These are phyloP conservation scores for Spodoptera exigua DNA, from an alignment of 2,888 invertebrate genomes.

Conservation along the genomic window DNA sequence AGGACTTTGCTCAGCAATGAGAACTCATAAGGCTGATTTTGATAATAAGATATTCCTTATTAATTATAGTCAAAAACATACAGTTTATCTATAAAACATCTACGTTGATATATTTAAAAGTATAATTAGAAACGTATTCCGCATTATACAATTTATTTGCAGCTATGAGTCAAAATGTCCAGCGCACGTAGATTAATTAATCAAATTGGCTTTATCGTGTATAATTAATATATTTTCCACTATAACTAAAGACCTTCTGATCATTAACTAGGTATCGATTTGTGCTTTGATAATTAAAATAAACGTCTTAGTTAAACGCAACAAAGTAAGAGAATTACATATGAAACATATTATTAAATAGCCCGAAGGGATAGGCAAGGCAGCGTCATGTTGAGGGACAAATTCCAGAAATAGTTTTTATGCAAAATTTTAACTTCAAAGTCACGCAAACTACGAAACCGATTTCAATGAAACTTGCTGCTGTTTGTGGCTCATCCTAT, in stretches of 20 bases:
- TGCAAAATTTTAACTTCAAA: too few relatives aligned
- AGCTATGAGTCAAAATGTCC: slow-evolving; percentile 19
- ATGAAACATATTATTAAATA: too few relatives aligned
- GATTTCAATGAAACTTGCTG: too few relatives aligned
- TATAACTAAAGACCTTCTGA: slow-evolving; percentile 11
- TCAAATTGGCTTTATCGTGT: slow-evolving; percentile 27
- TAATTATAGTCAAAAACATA: neutral
- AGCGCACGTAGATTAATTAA: slow-evolving; percentile 25
- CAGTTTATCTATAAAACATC: slow-evolving; percentile 2
- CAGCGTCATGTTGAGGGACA: too few relatives aligned
- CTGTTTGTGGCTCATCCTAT: too few relatives aligned
- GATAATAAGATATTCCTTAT: too few relatives aligned
- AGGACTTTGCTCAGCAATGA: too few relatives aligned
- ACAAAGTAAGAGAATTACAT: too few relatives aligned
- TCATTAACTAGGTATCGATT: slow-evolving; percentile 23
- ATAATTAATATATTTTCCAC: slow-evolving; percentile 46
- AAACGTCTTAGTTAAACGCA: neutral
- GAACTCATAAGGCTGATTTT: too few relatives aligned
- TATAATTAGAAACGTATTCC: slow-evolving; percentile 28
- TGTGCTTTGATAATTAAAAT: slow-evolving; percentile 19
- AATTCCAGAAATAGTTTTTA: too few relatives aligned
- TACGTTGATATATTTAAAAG: slow-evolving; percentile 35
- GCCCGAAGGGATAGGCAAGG: too few relatives aligned
- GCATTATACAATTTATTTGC: slow-evolving; percentile 17
- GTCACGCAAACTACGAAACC: too few relatives aligned